These are phyloP conservation scores for Nephrocerus scutellatus DNA, from an alignment of 2,888 invertebrate genomes.

Conservation along the genomic window DNA sequence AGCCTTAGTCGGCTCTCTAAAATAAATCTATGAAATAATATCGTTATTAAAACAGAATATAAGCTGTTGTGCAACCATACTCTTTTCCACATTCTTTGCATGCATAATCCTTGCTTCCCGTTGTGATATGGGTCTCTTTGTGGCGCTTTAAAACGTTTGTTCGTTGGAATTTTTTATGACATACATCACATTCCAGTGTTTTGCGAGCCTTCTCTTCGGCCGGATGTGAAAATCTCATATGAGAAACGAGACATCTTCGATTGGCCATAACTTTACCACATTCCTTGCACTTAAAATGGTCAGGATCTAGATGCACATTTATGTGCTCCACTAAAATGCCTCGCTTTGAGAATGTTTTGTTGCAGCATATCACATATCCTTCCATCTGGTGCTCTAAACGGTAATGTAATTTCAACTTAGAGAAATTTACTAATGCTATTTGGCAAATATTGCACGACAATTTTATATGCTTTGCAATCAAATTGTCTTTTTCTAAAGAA, in stretches of 20 bases:
- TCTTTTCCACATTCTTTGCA: slow-evolving; percentile 27
- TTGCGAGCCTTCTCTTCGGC: slow-evolving; percentile 13
- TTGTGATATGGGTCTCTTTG: slow-evolving; percentile 21
- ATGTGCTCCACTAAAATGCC: slow-evolving; percentile 27
- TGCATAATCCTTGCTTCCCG: slow-evolving; percentile 20
- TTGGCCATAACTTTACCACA: slow-evolving; percentile 23
- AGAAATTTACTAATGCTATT: slow-evolving; percentile 17
- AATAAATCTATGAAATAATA: slow-evolving; percentile 17
- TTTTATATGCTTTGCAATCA: slow-evolving; percentile 24
- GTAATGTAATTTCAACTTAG: slow-evolving; percentile 22
- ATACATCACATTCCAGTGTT: slow-evolving; percentile 23
- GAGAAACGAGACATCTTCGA: slow-evolving; percentile 18
- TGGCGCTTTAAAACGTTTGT: slow-evolving; percentile 22
- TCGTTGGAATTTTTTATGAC: slow-evolving; percentile 22
- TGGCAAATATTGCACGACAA: slow-evolving; percentile 24
- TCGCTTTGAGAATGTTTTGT: slow-evolving; percentile 25
- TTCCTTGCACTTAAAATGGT: slow-evolving; percentile 24
- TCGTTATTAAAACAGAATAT: slow-evolving; percentile 5
- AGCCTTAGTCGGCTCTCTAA: slow-evolving; percentile 19
- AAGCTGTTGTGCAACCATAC: slow-evolving; percentile 2
- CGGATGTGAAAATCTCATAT: slow-evolving; percentile 22
- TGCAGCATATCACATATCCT: slow-evolving; percentile 26
- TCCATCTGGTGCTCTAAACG: slow-evolving; percentile 20
- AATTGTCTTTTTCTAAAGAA: slow-evolving; percentile 24
- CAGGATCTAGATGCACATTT: slow-evolving; percentile 25